Evolutionary conservation across 1,140 invertebrate genomes (phyloP).

Genomic region (Spodoptera frugiperda): DNA sequence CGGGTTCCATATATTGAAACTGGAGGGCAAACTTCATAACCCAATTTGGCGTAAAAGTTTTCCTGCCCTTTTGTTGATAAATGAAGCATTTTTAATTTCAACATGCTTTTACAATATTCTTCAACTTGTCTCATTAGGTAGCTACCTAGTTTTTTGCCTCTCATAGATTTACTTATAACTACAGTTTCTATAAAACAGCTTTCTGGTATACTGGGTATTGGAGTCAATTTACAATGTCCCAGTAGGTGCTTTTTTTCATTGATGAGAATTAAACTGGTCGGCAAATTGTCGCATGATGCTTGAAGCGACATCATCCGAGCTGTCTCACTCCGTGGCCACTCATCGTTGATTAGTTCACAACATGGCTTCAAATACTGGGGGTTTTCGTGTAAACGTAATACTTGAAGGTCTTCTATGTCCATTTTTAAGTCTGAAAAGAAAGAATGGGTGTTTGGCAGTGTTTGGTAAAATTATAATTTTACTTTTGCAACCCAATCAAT

Average conservation of each 20-base stretch:
- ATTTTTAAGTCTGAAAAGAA: constrained; percentile 57
- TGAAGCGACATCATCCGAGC: constrained; percentile 90
- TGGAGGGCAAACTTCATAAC: constrained; percentile 90
- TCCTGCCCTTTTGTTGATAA: constrained; percentile 92
- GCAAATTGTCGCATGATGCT: constrained; percentile 90
- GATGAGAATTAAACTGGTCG: constrained; percentile 90
- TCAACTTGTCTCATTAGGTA: constrained; percentile 90
- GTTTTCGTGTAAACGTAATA: constrained; percentile 90
- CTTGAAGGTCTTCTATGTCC: constrained; percentile 71
- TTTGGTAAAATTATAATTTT: constrained; percentile 19
- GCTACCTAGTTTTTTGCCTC: constrained; percentile 91
- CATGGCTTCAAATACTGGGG: constrained; percentile 89
- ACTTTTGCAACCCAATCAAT: neutral
- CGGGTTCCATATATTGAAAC: constrained; percentile 88
- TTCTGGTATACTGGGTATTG: constrained; percentile 88
- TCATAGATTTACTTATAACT: constrained; percentile 89
- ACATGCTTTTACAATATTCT: constrained; percentile 88
- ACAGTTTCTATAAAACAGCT: constrained; percentile 93
- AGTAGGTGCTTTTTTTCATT: constrained; percentile 87
- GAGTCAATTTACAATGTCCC: constrained; percentile 91
- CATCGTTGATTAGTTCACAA: constrained; percentile 91
- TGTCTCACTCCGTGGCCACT: constrained; percentile 92
- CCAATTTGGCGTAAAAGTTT: constrained; percentile 91
- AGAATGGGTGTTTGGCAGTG: constrained; percentile 1
- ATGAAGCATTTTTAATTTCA: constrained; percentile 89